phyloP scores from a whole-genome alignment of 2,888 invertebrate genomes.

The Acrobeloides nanus region DNA sequence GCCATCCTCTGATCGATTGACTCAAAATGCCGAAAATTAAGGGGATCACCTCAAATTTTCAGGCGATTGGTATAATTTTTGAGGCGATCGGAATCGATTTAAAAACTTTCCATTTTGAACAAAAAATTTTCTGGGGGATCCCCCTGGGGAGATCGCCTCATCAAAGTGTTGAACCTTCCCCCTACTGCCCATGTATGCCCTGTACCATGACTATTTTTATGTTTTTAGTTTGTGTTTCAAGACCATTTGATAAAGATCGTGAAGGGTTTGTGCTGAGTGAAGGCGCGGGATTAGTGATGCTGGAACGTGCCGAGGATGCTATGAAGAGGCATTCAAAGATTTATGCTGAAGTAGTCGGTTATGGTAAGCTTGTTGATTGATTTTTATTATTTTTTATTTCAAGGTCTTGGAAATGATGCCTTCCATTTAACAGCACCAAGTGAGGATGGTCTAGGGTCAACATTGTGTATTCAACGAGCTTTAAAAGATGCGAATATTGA shows the following conservation, averaged over 20 bases:
- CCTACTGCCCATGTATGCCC: no score
- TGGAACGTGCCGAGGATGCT: constrained; percentile 84
- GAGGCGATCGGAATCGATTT: no score
- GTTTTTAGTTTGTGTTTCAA: constrained; percentile 59
- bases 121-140: no score
- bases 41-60: no score
- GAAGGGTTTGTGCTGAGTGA: constrained; percentile 99
- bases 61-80: no score
- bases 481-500: constrained; percentile 71
- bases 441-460: constrained; percentile 79
- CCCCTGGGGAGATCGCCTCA: no score
- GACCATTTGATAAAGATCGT: constrained; percentile 82
- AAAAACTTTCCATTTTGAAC: no score
- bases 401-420: constrained; percentile 73
- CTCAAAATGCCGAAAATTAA: no score
- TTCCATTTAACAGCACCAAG: constrained; percentile 85
- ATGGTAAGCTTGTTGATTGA: constrained; percentile 60
- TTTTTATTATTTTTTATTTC: neutral
- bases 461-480: constrained; percentile 67
- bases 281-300: constrained; percentile 77
- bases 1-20: no score
- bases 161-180: no score
- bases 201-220: neutral
- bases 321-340: constrained; percentile 69
- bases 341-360: constrained; percentile 82